phyloP scores from a whole-genome alignment of 2,888 invertebrate genomes.

The Nephrocerus scutellatus region DNA sequence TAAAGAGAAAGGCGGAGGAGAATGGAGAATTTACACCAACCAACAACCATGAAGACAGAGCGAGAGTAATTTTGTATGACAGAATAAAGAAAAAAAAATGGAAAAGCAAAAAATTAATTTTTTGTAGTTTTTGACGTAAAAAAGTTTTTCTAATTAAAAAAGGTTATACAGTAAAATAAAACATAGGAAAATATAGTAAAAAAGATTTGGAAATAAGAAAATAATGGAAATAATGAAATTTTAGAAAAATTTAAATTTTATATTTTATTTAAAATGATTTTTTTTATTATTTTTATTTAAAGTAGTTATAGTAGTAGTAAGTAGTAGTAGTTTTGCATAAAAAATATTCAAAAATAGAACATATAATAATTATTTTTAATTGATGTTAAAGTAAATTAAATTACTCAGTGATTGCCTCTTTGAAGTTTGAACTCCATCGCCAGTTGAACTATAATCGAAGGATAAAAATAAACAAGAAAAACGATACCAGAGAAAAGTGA shows the following conservation, averaged over 20 bases:
- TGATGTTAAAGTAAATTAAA: constrained; percentile 17
- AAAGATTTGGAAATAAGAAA: constrained; percentile 14
- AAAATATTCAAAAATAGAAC: constrained; percentile 3
- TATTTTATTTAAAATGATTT: constrained; percentile 9
- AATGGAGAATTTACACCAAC: too few relatives aligned
- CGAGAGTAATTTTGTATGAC: too few relatives aligned
- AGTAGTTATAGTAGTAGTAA: constrained; percentile 16
- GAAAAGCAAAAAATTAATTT: constrained; percentile 15
- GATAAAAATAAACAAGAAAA: constrained; percentile 30
- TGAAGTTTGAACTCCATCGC: constrained; percentile 96
- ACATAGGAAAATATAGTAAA: constrained; percentile 27
- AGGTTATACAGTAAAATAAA: constrained; percentile 33
- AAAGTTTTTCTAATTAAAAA: too few relatives aligned
- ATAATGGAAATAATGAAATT: constrained; percentile 24
- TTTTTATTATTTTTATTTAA: constrained; percentile 11
- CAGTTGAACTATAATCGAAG: constrained; percentile 68
- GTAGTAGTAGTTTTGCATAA: constrained; percentile 15
- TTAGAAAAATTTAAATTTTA: constrained; percentile 21
- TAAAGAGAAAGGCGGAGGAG: too few relatives aligned
- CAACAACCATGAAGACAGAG: too few relatives aligned
- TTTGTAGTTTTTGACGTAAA: constrained; percentile 15
- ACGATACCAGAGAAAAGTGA: constrained; percentile 34
- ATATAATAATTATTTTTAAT: constrained; percentile 14
- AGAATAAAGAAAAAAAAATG: too few relatives aligned
- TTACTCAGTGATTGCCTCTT: constrained; percentile 80